Conservation (phyloP, 2,888 invertebrate species). For the Herminia tarsipennalis region DNA sequence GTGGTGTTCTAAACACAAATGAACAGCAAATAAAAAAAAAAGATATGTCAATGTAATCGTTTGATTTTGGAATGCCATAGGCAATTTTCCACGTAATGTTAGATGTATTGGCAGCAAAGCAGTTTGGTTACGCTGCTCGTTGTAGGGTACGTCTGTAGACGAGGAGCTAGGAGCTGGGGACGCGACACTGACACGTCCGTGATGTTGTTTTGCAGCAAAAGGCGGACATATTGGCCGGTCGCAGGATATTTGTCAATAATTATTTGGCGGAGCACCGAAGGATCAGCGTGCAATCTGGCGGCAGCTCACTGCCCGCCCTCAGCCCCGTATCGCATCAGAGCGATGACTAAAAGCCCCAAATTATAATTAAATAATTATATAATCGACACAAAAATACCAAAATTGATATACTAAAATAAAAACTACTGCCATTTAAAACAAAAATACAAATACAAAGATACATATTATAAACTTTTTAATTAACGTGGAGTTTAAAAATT, state of each 20-base stretch:
- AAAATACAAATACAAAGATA: slow-evolving; percentile 40
- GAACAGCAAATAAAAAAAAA: background rate
- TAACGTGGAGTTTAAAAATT: slow-evolving; percentile 30
- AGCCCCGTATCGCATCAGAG: slow-evolving; percentile 83
- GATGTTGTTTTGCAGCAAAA: slow-evolving; percentile 85
- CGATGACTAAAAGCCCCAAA: slow-evolving; percentile 74
- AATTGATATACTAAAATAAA: slow-evolving; percentile 16
- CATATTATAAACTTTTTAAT: slow-evolving; percentile 33
- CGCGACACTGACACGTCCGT: slow-evolving; percentile 70
- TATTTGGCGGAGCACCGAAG: slow-evolving; percentile 86
- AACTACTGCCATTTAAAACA: slow-evolving; percentile 57
- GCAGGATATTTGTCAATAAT: slow-evolving; percentile 86
- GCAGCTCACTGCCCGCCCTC: slow-evolving; percentile 81
- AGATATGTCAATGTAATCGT: slow-evolving; percentile 19
- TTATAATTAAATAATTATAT: slow-evolving; percentile 28
- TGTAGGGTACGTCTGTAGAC: slow-evolving; percentile 14
- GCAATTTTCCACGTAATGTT: slow-evolving; percentile 48
- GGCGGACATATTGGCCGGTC: slow-evolving; percentile 86
- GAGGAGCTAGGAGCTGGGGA: slow-evolving; percentile 35
- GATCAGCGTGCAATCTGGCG: slow-evolving; percentile 85
- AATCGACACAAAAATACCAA: slow-evolving; percentile 18
- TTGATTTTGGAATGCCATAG: slow-evolving; percentile 73
- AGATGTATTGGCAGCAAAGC: slow-evolving; percentile 64
- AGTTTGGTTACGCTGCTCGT: slow-evolving; percentile 61
- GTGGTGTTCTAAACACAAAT: slow-evolving; percentile 73